Conservation (phyloP, 1,140 invertebrate species). For the Maniola jurtina region DNA sequence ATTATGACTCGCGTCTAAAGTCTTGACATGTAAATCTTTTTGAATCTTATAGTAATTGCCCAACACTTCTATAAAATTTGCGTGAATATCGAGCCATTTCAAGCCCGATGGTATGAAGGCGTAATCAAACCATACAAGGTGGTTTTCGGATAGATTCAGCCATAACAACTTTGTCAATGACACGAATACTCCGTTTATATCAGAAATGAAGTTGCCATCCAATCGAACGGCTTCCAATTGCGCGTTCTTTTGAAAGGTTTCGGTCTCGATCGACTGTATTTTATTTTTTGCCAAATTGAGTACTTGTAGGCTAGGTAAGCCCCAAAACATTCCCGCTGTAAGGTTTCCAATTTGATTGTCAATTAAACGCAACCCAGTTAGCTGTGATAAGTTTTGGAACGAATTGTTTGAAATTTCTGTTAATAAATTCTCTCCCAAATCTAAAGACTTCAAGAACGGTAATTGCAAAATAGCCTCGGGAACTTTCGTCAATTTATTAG, state of each 20-base stretch:
- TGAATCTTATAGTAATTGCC: conserved; percentile 86
- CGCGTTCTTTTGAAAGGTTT: conserved; percentile 85
- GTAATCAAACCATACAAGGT: conserved; percentile 90
- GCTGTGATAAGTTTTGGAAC: conserved; percentile 85
- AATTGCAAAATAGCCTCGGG: conserved; percentile 88
- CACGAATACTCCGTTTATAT: conserved; percentile 87
- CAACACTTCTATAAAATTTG: conserved; percentile 87
- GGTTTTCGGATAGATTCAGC: conserved; percentile 92
- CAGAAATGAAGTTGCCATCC: conserved; percentile 88
- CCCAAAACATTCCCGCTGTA: conserved; percentile 84
- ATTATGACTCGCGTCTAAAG: conserved; percentile 90
- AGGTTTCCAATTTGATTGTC: conserved; percentile 90
- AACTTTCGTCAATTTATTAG: conserved; percentile 86
- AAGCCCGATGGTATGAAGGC: conserved; percentile 86
- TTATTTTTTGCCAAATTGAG: conserved; percentile 90
- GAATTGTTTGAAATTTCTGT: conserved; percentile 85
- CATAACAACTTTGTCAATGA: conserved; percentile 87
- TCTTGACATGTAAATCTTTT: conserved; percentile 81
- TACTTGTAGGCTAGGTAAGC: conserved; percentile 86
- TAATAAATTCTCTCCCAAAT: conserved; percentile 90
- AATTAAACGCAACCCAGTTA: conserved; percentile 88
- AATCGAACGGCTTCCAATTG: conserved; percentile 89
- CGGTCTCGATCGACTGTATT: conserved; percentile 86
- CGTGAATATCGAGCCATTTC: conserved; percentile 90
- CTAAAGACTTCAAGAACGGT: conserved; percentile 87